Percentiles rank a stretch among this genome's conserved stretches.
Conservation (phyloP, 2,888 invertebrate genomes). For the Drosophila merina region DNA sequence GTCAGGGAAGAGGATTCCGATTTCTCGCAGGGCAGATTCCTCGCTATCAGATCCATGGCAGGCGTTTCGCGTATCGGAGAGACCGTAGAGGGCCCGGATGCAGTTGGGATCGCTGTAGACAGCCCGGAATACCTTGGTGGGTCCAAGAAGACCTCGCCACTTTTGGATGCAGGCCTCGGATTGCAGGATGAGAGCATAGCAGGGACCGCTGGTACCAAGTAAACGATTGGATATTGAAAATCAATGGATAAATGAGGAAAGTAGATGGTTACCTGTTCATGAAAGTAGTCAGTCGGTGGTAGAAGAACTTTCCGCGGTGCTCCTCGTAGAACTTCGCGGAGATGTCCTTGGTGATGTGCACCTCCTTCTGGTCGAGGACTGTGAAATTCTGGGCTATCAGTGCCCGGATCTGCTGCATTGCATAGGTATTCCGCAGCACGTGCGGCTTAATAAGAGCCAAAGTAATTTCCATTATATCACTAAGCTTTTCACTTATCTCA, state of each 20-base stretch:
- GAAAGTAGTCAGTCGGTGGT: conserved; percentile 91
- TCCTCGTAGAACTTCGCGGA: conserved; percentile 92
- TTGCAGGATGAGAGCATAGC: conserved; percentile 91
- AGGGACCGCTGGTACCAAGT: conserved; percentile 90
- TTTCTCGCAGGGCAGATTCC: conserved; percentile 90
- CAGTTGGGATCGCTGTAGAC: conserved; percentile 91
- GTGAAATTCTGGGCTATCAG: conserved; percentile 89
- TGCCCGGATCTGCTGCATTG: conserved; percentile 88
- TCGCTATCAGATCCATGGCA: conserved; percentile 95
- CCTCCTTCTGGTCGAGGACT: conserved; percentile 88
- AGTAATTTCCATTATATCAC: conserved; percentile 87
- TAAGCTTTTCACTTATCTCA: background rate
- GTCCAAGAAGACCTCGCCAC: conserved; percentile 95
- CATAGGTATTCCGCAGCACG: conserved; percentile 90
- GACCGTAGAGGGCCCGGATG: conserved; percentile 92
- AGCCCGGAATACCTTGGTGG: conserved; percentile 93
- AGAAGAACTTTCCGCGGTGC: conserved; percentile 93
- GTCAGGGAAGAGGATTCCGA: conserved; percentile 93
- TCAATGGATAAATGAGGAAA: background rate
- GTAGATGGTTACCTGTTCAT: conserved; percentile 88
- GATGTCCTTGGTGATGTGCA: conserved; percentile 86
- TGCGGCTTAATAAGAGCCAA: conserved; percentile 95
- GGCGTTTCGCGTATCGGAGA: conserved; percentile 97
- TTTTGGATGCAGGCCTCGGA: conserved; percentile 89
- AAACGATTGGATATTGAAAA: background rate